Percentiles rank a stretch among this genome's conserved stretches.
These are phyloP conservation scores for Leptothorax acervorum DNA, from an alignment of 2,888 invertebrate species.

Conservation along the genomic window DNA sequence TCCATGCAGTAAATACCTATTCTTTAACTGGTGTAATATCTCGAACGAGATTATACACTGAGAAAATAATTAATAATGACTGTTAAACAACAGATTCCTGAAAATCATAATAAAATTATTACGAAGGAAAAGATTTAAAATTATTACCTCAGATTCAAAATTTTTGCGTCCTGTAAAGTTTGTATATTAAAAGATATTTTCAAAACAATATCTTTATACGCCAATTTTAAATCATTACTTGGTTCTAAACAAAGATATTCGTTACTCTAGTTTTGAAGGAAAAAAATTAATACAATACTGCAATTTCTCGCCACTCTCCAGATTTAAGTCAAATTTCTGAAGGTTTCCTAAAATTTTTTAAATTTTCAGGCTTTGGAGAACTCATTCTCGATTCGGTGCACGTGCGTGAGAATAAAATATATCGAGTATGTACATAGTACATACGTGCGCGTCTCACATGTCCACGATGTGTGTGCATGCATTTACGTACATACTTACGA, in stretches of 20 bases:
- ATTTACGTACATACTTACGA: background rate
- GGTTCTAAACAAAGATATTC: background rate
- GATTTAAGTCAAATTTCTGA: background rate
- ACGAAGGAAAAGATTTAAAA: background rate
- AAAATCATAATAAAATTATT: background rate
- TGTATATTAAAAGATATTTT: background rate
- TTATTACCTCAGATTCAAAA: background rate
- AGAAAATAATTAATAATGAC: conserved; percentile 5
- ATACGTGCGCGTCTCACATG: background rate
- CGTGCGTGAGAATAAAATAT: conserved; percentile 29
- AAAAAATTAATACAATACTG: background rate
- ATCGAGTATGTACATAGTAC: background rate
- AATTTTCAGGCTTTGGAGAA: background rate
- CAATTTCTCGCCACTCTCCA: background rate
- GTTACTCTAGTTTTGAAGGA: background rate
- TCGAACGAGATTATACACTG: background rate
- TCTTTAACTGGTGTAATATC: too few species aligned
- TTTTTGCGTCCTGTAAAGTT: background rate
- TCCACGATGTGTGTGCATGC: background rate
- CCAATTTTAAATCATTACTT: background rate
- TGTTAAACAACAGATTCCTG: background rate
- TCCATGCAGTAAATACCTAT: too few species aligned
- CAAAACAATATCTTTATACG: too few species aligned
- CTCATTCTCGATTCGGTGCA: background rate
- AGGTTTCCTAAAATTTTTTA: background rate